phyloP scores from a whole-genome alignment of 2,797 vertebrate genomes.

The Gila robusta region DNA sequence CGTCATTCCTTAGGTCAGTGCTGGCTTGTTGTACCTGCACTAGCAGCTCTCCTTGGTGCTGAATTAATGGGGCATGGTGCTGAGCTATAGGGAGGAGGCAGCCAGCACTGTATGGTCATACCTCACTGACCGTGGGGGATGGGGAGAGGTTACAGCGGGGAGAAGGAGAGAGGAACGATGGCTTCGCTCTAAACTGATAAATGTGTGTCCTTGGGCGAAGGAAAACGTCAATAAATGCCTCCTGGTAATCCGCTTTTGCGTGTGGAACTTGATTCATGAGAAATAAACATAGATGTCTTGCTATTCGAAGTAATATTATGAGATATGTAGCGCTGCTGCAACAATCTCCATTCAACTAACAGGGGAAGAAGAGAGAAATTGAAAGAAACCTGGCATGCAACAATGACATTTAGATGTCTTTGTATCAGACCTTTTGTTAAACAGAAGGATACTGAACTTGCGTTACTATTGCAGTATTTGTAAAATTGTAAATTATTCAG shows the following conservation, averaged over 20 bases:
- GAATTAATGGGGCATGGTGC: constrained; percentile 72
- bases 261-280: constrained; percentile 20
- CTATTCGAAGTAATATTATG: not conserved
- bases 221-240: constrained; percentile 47
- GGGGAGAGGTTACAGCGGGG: constrained; percentile 65
- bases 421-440: not conserved
- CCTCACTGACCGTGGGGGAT: constrained; percentile 69
- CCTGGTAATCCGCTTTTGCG: constrained; percentile 24
- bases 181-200: constrained; percentile 67
- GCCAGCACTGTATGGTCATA: constrained; percentile 69
- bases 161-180: constrained; percentile 55
- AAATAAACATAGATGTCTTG: not conserved
- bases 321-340: not conserved
- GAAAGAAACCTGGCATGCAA: not conserved
- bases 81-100: constrained; percentile 67
- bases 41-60: constrained; percentile 84
- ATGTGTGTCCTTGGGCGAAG: constrained; percentile 60
- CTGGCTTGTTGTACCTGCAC: constrained; percentile 75
- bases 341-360: not conserved
- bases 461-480: not conserved
- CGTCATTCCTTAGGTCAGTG: constrained; percentile 50
- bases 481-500: too few species aligned
- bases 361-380: not conserved
- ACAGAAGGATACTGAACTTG: not conserved
- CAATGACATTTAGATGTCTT: not conserved